A percentile compares a stretch with the other conserved stretches of the same genome.
Evolutionary conservation across 2,797 vertebrate species (phyloP).

Genomic region (Trachurus trachurus): DNA sequence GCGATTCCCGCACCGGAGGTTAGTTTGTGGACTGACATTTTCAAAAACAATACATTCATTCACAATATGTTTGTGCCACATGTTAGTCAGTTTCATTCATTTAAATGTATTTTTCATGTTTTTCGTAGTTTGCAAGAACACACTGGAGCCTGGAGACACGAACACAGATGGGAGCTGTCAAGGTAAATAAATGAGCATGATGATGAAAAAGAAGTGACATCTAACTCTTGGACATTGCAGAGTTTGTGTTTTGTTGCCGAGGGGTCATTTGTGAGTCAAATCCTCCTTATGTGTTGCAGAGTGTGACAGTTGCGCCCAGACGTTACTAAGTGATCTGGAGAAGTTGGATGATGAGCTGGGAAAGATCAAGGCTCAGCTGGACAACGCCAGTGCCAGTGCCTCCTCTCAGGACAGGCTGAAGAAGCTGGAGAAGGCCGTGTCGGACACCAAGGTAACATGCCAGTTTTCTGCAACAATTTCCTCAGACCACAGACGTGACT

Average conservation of each 20-base stretch:
- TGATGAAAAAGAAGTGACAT: not conserved
- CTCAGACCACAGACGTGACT: not conserved
- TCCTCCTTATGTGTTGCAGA: slow-evolving; percentile 80
- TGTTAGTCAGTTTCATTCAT: not conserved
- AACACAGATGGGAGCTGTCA: slow-evolving; percentile 88
- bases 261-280: not conserved
- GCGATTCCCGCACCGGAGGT: slow-evolving; percentile 94
- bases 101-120: not conserved
- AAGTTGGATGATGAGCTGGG: slow-evolving; percentile 86
- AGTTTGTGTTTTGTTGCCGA: not conserved
- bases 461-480: not conserved
- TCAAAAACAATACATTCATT: not conserved
- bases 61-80: not conserved
- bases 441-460: slow-evolving; percentile 89
- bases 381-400: slow-evolving; percentile 80
- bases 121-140: slow-evolving; percentile 90
- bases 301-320: slow-evolving; percentile 93
- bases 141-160: slow-evolving; percentile 91
- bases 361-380: slow-evolving; percentile 87
- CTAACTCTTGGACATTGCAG: not conserved
- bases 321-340: slow-evolving; percentile 90
- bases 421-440: slow-evolving; percentile 87
- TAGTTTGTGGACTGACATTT: slow-evolving; percentile 45
- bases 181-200: slow-evolving; percentile 78
- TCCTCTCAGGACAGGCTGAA: slow-evolving; percentile 85